Evolutionary conservation across 2,797 vertebrate genomes (phyloP), one percentile per base, ranked within the genome.

Genomic region (Astyanax mexicanus): DNA sequence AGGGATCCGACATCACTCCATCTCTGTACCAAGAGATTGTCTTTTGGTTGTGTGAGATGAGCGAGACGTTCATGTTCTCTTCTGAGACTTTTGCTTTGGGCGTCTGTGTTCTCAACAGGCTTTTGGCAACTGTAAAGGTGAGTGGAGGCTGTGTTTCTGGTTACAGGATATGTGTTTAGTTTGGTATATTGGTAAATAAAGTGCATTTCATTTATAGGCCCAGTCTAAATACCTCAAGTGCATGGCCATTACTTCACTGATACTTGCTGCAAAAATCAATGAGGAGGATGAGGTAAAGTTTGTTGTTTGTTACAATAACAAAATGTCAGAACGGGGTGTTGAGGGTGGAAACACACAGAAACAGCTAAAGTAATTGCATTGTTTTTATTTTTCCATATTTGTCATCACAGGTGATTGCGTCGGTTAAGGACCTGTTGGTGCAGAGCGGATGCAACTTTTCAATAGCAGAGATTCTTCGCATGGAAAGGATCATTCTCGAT

Each of bases 401-500:
- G 54, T 77, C 78, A 51, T 67, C 88, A 95, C 94, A 98, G 96
- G 89, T 94, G 78, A 93, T 94, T 65, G 93, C 94, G 84, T 94
- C 82, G 25, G 86, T 95, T 76, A 94, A 88, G 90, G 94, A 87
- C 81, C 93, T 96, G 75, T 90, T 90, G 49, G 90, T 83, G 87
- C 94, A 88, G 90, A 94, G 94, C 84, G 92, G 91, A 79, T 96
- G 94, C 89, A 92, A 83, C 87, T 92, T 91, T 86, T 94, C 94
- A 44, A 93, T 91, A 40, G 93, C 92, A 1, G 93, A 97, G 89
- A 94, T 96, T 88, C 93, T 93, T 86, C 93, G 94, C 86, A 97
- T 94, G 94, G 95, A 95, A 91, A 91, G 94, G 86, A 92, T 93
- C 89, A 93, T 94, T 88, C 92, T 95, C 62, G 93, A 92, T 88